Evolutionary conservation across 2,797 vertebrate species (phyloP), one percentile per base, ranked within the genome.

Genomic region (Lepidocolaptes lacrymiger): DNA sequence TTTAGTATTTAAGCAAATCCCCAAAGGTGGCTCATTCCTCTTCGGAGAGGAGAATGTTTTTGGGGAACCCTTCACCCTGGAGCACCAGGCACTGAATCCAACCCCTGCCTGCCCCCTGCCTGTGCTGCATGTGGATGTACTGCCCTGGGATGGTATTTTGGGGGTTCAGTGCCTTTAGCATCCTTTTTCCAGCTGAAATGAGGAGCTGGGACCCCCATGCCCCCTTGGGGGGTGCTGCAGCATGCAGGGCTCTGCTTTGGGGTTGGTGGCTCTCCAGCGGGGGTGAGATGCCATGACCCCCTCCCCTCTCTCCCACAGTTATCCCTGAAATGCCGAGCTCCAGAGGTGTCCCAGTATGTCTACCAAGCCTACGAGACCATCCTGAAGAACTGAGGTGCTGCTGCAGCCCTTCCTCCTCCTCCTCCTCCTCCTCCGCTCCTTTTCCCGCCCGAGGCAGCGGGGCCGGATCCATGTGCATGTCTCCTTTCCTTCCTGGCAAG

Each of bases 281-380:
- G 51, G 58, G 1, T 0, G 4, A 26, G 21, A 22, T 23, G 36
- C 63, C 34, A 0, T 61, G 51, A 69, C 13, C 18, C 9, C 3
- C 32, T 36, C 16, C 32, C 26, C 54, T 32, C 66, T 62, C 34
- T 83, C 80, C 80, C 30, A 14, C 98, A 99, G 99, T 95, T 99
- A 43, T 99, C 99, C 61, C 96, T 99, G 97, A 99, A 99, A 97
- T 99, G 99, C 95, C 98, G 99, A 95, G 99, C 99, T 1, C 98
- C 99, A 0, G 99, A 99, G 92, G 99, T 99, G 61, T 98, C 98
- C 87, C 99, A 98, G 97, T 99, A 98, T 28, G 94, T 99, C 88
- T 98, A 98, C 98, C 99, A 99, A 97, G 98, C 98, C 97, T 99
- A 99, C 1, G 99, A 99, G 96, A 97, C 98, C 14, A 98, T 99